Conservation (phyloP, 2,113 vertebrate species). For the Chaetura pelagica region DNA sequence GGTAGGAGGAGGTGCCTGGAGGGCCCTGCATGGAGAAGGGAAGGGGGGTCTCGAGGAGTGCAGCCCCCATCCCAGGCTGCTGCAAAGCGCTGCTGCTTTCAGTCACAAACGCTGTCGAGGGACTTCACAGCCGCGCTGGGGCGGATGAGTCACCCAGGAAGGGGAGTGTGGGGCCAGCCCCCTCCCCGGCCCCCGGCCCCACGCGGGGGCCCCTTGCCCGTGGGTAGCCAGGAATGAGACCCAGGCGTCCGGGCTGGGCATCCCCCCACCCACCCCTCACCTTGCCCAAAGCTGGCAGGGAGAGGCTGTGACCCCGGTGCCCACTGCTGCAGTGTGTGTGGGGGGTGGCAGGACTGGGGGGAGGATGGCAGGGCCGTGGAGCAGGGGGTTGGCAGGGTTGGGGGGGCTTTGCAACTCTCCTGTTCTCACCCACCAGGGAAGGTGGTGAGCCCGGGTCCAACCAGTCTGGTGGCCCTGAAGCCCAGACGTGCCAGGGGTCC, state of each 20-base stretch:
- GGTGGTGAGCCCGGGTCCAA: rapidly evolving
- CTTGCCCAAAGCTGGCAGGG: background rate
- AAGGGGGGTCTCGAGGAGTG: background rate
- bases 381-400: too few relatives aligned
- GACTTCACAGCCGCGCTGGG: constrained; percentile 44
- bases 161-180: background rate
- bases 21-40: background rate
- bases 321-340: rapidly evolving
- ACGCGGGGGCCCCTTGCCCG: background rate
- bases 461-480: background rate
- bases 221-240: background rate
- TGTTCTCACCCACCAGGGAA: background rate
- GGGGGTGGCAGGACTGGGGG: too few relatives aligned
- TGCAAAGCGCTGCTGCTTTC: background rate
- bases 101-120: constrained; percentile 36
- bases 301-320: background rate
- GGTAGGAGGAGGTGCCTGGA: background rate
- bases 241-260: rapidly evolving
- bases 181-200: background rate
- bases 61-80: background rate
- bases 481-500: background rate
- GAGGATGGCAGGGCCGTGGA: too few relatives aligned
- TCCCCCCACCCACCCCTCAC: background rate
- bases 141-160: constrained; percentile 58
- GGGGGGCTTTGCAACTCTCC: background rate